Base-by-base conservation (phyloP, 2,888 invertebrate genomes). In the Phyto melanocephala region DNA sequence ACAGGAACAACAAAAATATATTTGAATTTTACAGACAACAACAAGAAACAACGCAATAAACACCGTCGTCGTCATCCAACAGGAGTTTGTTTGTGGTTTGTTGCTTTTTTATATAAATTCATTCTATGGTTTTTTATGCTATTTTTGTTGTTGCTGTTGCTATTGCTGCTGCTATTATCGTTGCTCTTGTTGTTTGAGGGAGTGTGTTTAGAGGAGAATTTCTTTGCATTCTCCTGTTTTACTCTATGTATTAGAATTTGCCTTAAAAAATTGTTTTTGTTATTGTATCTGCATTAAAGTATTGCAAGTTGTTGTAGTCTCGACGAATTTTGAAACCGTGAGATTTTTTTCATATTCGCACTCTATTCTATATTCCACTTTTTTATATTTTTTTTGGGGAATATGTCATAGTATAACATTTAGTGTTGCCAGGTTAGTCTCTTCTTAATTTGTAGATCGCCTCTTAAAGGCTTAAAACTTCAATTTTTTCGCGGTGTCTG, bases 131-230 rank as follows among this genome's bases (percentile, higher is more conserved):
- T 62, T 52, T 68, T 40, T 42, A 76, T 35, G 52, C 54, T 67
- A 20, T 50, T 85, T 80, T 76, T 70, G 50, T 60, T 70, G 76
- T 10, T 56, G 47, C 56, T 47, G 74, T 35, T 62, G 33, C 33
- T 65, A 83, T 52, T 65, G 60, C 56, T 70, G 68, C 50, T 86
- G 84, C 82, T 85, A 82, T 60, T 84, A 79, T 81, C 84, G 60
- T 22, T 63, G 45, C 33, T 80, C 40, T 84, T 63, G 42, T 56
- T 84, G 72, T 65, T 82, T 77, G 77, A 84, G 67, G 76, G 76
- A 85, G 79, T 84, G 81, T 81, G 71, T 28, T 80, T 76, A 82
- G 42, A 56, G 47, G 75, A 56, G 52, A 75, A 58, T 80, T 80
- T 79, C 65, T 79, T 79, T 79, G 79, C 71, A 78, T 15, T 80